Evolutionary conservation across 2,888 invertebrate genomes (phyloP).

Genomic region (Arenicola marina): DNA sequence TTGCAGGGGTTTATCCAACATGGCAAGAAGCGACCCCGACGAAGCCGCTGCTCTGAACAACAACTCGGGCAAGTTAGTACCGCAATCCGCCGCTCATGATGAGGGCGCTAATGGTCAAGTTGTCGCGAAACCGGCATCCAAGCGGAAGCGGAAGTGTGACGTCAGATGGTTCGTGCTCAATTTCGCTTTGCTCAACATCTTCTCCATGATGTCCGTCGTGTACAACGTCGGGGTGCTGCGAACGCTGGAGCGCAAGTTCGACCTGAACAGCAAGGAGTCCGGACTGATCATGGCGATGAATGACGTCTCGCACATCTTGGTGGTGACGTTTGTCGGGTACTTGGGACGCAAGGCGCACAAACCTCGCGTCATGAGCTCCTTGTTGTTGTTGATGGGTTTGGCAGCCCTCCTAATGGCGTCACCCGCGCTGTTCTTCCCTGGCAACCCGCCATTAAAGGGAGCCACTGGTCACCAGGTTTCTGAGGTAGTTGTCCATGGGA

Average conservation of each 20-base stretch:
- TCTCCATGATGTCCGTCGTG: conserved; percentile 11
- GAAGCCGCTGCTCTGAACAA: too few species aligned
- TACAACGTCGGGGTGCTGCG: conserved; percentile 28
- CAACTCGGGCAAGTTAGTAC: too few species aligned
- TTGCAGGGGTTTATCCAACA: too few species aligned
- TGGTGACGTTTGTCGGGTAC: conserved; percentile 33
- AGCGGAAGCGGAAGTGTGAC: too few species aligned
- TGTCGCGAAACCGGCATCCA: too few species aligned
- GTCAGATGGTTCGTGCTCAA: conserved; percentile 27
- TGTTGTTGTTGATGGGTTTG: conserved; percentile 19
- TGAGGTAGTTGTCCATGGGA: too few species aligned
- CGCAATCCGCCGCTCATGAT: too few species aligned
- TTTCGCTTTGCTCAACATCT: conserved; percentile 9
- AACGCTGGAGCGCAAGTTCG: conserved; percentile 33
- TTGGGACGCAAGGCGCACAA: conserved; percentile 29
- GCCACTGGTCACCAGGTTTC: not conserved
- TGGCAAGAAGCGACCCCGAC: too few species aligned
- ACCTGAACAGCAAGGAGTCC: conserved; percentile 27
- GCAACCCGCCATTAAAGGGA: too few species aligned
- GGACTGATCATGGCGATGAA: conserved; percentile 24
- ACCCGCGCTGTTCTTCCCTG: conserved; percentile 27
- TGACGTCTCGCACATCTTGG: conserved; percentile 29
- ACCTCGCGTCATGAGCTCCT: conserved; percentile 23
- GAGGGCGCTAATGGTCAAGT: too few species aligned
- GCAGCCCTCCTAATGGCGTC: conserved; percentile 27